These are phyloP conservation scores for Aphaenogaster ashmeadi DNA, from an alignment of 1,140 invertebrate species.

Conservation along the genomic window DNA sequence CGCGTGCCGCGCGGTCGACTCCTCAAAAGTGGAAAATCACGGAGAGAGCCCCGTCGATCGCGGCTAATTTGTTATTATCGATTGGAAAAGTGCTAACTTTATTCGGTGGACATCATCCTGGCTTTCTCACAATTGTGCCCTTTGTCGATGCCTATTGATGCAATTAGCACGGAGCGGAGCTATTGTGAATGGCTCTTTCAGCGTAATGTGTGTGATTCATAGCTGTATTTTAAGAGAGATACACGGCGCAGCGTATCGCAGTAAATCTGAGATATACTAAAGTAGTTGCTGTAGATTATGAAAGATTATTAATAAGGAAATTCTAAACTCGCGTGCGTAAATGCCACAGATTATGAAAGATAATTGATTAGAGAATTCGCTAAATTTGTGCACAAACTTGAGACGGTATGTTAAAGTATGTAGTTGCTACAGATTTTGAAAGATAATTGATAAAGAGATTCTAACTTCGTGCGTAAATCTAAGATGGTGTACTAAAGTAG, in stretches of 20 bases:
- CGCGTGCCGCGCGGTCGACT: not conserved
- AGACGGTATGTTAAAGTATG: not conserved
- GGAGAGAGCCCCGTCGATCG: not conserved
- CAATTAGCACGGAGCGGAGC: slow-evolving; percentile 25
- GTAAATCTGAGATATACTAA: not conserved
- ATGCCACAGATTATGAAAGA: not conserved
- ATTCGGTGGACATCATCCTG: not conserved
- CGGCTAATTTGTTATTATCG: slow-evolving; percentile 25
- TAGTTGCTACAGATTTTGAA: not conserved
- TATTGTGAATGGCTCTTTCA: slow-evolving; percentile 50
- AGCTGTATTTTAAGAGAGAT: slow-evolving; percentile 39
- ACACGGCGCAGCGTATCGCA: not conserved
- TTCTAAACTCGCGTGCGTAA: not conserved
- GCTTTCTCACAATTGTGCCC: slow-evolving; percentile 9
- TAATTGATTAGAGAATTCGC: not conserved
- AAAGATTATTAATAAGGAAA: not conserved
- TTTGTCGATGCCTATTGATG: slow-evolving; percentile 32
- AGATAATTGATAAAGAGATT: not conserved
- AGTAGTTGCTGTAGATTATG: not conserved
- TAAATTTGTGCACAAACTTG: not conserved
- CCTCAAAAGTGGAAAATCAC: not conserved
- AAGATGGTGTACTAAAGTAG: not conserved
- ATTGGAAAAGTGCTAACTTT: slow-evolving; percentile 3
- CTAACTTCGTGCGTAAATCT: not conserved
- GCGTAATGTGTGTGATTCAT: slow-evolving; percentile 31